phyloP scores from a whole-genome alignment of 2,113 vertebrate species.

The Calyptomena viridis region DNA sequence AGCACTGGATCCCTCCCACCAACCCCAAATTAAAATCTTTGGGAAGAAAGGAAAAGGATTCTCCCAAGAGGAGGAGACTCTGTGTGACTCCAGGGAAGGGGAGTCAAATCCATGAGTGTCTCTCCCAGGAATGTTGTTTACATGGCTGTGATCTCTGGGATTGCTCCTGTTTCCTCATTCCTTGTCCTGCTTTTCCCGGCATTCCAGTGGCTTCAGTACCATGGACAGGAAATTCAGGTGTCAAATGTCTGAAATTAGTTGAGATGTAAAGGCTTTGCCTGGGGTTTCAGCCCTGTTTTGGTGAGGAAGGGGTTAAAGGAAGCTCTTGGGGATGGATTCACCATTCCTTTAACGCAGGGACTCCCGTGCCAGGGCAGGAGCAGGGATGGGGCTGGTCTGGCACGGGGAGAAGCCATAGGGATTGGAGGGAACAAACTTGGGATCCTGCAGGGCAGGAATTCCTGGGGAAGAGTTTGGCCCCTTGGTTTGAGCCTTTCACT shows the following conservation, averaged over 20 bases:
- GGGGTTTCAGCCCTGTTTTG: background rate
- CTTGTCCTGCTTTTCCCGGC: accelerated
- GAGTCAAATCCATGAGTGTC: background rate
- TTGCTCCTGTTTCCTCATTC: background rate
- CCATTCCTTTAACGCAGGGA: too few species aligned
- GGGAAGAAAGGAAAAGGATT: background rate
- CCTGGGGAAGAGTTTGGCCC: background rate
- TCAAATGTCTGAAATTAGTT: background rate
- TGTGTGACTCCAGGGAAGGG: background rate
- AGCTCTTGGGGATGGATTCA: background rate
- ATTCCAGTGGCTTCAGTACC: accelerated
- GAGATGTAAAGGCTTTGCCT: background rate
- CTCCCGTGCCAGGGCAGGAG: background rate
- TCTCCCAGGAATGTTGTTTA: accelerated
- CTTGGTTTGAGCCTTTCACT: background rate
- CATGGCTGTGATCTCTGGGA: background rate
- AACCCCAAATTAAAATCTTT: background rate
- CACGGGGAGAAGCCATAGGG: accelerated
- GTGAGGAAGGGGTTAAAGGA: background rate
- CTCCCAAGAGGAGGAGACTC: background rate
- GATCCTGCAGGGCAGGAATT: background rate
- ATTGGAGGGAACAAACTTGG: background rate
- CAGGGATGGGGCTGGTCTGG: background rate
- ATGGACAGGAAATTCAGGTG: background rate
- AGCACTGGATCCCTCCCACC: accelerated